phyloP scores from a whole-genome alignment of 2,888 invertebrate species.

The Drosophila anceps region DNA sequence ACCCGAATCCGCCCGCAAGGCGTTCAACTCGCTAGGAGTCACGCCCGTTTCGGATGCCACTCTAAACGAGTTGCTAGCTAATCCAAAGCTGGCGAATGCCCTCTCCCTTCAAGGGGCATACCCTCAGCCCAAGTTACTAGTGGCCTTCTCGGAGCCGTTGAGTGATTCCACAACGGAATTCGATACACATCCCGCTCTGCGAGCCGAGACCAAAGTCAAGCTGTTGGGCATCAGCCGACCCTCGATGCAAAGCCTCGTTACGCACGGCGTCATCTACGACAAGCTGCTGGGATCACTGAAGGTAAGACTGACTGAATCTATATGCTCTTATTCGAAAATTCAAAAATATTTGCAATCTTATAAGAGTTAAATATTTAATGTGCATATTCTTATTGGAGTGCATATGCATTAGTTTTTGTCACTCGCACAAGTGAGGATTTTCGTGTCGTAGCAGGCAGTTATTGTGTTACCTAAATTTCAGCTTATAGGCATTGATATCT shows the following conservation, averaged over 20 bases:
- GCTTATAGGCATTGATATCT: neutral
- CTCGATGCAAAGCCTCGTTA: slow-evolving; percentile 87
- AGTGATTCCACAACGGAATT: slow-evolving; percentile 69
- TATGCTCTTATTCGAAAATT: too few species aligned
- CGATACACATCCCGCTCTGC: slow-evolving; percentile 55
- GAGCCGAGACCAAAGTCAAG: slow-evolving; percentile 84
- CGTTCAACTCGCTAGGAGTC: slow-evolving; percentile 63
- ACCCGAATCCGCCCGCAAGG: slow-evolving; percentile 30
- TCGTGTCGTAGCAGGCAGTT: neutral
- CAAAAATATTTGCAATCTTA: too few species aligned
- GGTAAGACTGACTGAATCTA: too few species aligned
- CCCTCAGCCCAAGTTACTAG: slow-evolving; percentile 74
- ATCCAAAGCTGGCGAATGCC: slow-evolving; percentile 74
- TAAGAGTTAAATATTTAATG: too few species aligned
- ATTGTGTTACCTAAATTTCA: neutral
- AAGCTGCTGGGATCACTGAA: slow-evolving; percentile 87
- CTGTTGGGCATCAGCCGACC: slow-evolving; percentile 87
- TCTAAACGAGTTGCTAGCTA: slow-evolving; percentile 70
- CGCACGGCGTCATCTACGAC: slow-evolving; percentile 88
- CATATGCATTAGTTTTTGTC: neutral
- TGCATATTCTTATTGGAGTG: neutral
- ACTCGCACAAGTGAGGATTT: neutral
- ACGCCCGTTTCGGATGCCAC: slow-evolving; percentile 70
- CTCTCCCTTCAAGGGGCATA: slow-evolving; percentile 48
- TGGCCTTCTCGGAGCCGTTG: slow-evolving; percentile 81